phyloP scores from a whole-genome alignment of 2,888 invertebrate species.

The Trachelus tabidus region DNA sequence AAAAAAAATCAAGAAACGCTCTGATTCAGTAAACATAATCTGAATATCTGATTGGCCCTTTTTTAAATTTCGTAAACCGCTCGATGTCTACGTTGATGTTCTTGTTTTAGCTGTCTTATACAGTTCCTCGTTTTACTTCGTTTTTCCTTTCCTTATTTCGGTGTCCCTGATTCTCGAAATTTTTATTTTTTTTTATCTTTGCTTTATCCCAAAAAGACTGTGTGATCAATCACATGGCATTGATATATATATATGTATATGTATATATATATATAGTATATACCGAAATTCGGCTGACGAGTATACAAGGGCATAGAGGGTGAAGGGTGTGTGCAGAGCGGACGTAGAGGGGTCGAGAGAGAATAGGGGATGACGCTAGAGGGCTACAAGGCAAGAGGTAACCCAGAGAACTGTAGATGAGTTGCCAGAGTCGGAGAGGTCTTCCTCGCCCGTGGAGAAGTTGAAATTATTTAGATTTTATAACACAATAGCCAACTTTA shows the following conservation, averaged over 20 bases:
- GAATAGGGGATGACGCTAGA: not conserved
- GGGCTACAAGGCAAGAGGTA: not conserved
- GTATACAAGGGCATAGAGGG: not conserved
- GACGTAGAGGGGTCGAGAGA: not conserved
- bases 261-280: not conserved
- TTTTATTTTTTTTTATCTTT: not conserved
- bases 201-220: not conserved
- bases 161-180: not conserved
- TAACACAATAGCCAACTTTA: conserved; percentile 64
- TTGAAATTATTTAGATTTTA: conserved; percentile 65
- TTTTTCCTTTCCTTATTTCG: not conserved
- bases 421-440: not conserved
- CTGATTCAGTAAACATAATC: conserved; percentile 57
- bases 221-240: not conserved
- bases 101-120: not conserved
- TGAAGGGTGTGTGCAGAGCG: no score
- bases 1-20: conserved; percentile 17
- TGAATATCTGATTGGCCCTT: conserved; percentile 57
- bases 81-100: not conserved
- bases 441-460: conserved; percentile 36
- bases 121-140: not conserved
- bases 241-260: no score
- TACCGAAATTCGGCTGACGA: not conserved
- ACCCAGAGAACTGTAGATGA: not conserved
- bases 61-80: conserved; percentile 28